Base-by-base conservation (phyloP, 1,140 invertebrate genomes). In the Sminthurides bifidus region DNA sequence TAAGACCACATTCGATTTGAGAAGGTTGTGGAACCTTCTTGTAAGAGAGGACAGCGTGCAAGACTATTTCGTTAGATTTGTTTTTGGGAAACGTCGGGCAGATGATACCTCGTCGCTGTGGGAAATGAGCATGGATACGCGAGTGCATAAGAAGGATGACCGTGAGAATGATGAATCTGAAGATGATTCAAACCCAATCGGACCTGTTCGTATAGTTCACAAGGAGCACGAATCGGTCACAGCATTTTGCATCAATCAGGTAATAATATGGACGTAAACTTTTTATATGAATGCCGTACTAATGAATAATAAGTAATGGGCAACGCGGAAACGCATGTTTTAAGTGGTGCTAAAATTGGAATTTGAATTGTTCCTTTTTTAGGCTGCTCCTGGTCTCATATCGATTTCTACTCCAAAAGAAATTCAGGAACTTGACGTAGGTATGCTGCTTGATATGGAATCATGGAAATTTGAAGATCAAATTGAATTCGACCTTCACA, bases 181-280 rank as follows among this genome's bases (percentile, higher is more conserved):
- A 44, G 71, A 74, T 56, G 74, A 74, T 56, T 79, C 65, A 17
- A 69, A 30, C 14, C 49, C 58, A 8, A 14, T 61, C 43, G 86
- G 87, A 66, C 85, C 90, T 37, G 88, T 96, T 53, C 79, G 92
- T 55, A 92, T 99, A 59, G 93, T 98, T 58, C 95, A 98, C 70
- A 97, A 97, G 74, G 95, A 98, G 70, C 92, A 96, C 75, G 95
- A 99, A 72, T 91, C 90, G 54, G 96, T 99, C 59, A 84, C 91
- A 61, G 87, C 94, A 30, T 99, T 98, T 76, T 94, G 92, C 68
- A 76, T 97, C 40, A 97, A 95, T 76, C 82, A 85, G 73, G 87
- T 88, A 70, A 72, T 64, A 24, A 6, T 31, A 40, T n/a, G n/a
- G n/a, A 14, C n/a, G 12, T 37, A 14, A 12, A 37, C 35, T 37